Conservation (phyloP, 1,140 invertebrate species). For the Dufourea novaeangliae region DNA sequence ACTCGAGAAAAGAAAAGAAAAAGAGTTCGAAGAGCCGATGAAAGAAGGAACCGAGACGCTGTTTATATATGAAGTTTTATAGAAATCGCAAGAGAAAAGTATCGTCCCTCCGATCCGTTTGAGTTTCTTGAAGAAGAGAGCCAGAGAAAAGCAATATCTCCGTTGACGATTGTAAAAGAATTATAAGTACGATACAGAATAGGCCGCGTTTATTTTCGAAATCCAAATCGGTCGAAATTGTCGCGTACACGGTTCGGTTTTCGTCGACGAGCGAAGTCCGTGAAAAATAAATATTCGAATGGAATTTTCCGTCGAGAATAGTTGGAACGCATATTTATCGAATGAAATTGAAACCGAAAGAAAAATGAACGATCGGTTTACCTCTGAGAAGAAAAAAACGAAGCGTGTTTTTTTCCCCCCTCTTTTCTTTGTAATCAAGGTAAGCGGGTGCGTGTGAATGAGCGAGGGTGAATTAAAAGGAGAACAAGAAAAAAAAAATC, state of each 20-base stretch:
- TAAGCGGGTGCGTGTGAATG: slow-evolving; percentile 62
- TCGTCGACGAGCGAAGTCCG: slow-evolving; percentile 20
- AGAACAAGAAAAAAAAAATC: slow-evolving; percentile 63
- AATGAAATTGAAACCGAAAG: neutral
- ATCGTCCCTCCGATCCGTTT: slow-evolving; percentile 41
- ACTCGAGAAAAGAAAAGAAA: no score
- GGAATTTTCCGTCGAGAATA: no score
- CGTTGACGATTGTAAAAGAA: no score
- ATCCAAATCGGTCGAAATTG: slow-evolving; percentile 39
- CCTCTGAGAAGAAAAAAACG: slow-evolving; percentile 47
- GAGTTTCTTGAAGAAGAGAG: slow-evolving; percentile 16
- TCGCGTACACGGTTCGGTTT: neutral
- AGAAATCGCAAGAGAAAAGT: slow-evolving; percentile 24
- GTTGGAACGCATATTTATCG: slow-evolving; percentile 62
- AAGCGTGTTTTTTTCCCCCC: slow-evolving; percentile 47
- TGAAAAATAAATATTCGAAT: no score
- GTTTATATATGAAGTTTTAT: slow-evolving; percentile 58
- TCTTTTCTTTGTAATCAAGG: slow-evolving; percentile 59
- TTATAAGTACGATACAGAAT: slow-evolving; percentile 11
- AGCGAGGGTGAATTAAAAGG: slow-evolving; percentile 64
- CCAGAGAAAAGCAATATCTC: no score
- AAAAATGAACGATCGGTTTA: slow-evolving; percentile 52
- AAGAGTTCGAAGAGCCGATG: neutral
- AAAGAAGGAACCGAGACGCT: slow-evolving; percentile 8
- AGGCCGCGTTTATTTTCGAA: slow-evolving; percentile 53